A percentile compares a stretch with the other conserved stretches of the same genome.
phyloP scores from a whole-genome alignment of 2,888 invertebrate genomes.

The Boloria euphrosyne region DNA sequence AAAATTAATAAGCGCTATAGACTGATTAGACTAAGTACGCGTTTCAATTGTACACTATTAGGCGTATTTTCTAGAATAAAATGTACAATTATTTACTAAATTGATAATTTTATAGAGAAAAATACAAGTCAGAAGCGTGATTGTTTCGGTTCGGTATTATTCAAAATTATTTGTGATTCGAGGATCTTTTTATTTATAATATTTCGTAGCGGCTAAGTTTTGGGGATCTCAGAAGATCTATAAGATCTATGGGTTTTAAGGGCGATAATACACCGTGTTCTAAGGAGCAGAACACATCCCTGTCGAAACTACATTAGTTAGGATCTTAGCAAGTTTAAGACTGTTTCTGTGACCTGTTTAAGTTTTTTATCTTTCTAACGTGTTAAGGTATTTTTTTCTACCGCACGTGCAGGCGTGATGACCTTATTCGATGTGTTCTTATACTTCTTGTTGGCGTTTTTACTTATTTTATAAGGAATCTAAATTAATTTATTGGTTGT shows the following conservation, averaged over 20 bases:
- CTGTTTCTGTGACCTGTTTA: constrained; percentile 84
- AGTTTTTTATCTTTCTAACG: constrained; percentile 77
- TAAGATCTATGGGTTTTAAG: constrained; percentile 55
- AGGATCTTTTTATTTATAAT: constrained; percentile 65
- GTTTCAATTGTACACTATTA: constrained; percentile 80
- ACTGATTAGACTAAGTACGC: constrained; percentile 81
- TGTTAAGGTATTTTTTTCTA: constrained; percentile 63
- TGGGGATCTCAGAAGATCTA: constrained; percentile 67
- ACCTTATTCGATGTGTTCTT: constrained; percentile 80
- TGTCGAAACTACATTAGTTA: constrained; percentile 79
- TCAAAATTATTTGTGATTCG: constrained; percentile 71
- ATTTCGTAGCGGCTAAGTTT: constrained; percentile 64
- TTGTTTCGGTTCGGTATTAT: constrained; percentile 61
- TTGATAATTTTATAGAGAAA: constrained; percentile 64
- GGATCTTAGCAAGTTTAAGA: constrained; percentile 81
- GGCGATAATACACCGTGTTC: constrained; percentile 76
- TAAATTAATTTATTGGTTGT: constrained; percentile 83
- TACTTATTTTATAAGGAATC: constrained; percentile 82
- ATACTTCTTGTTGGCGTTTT: constrained; percentile 82
- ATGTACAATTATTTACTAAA: constrained; percentile 78
- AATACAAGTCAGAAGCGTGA: constrained; percentile 66
- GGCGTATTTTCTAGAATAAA: constrained; percentile 79
- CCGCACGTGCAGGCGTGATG: constrained; percentile 51
- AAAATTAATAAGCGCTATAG: constrained; percentile 82
- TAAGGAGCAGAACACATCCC: constrained; percentile 81